A percentile compares a stretch with the other conserved stretches of the same genome.
Evolutionary conservation across 35 echinoderm and acorn worm species (phyloP).

Genomic region (Lytechinus pictus): DNA sequence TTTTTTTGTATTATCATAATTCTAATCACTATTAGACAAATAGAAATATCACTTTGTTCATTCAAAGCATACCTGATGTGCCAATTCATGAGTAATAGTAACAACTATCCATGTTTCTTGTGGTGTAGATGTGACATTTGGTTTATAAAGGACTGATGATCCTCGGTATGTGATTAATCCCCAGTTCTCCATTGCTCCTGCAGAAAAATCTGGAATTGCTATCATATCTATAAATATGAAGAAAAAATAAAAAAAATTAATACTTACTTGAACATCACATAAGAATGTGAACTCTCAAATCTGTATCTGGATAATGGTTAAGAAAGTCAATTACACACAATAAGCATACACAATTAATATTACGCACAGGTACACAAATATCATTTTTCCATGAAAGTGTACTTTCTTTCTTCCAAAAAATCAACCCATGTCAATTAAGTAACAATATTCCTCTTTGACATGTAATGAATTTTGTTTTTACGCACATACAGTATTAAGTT

Average conservation of each 20-base stretch:
- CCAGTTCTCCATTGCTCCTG: constrained; percentile 97
- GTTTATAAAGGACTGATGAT: constrained; percentile 71
- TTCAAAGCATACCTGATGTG: constrained; percentile 70
- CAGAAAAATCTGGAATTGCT: constrained; percentile 89
- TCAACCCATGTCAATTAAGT: too few relatives aligned
- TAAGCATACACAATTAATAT: neutral
- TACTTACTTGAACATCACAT: neutral
- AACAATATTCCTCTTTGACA: neutral
- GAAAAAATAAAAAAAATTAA: neutral
- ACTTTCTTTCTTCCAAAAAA: too few relatives aligned
- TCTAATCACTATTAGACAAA: too few relatives aligned
- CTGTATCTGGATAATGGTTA: too few relatives aligned
- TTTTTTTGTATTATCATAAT: too few relatives aligned
- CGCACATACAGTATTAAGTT: neutral
- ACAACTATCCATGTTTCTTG: constrained; percentile 65
- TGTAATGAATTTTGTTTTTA: neutral
- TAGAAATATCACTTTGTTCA: too few relatives aligned
- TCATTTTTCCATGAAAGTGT: too few relatives aligned
- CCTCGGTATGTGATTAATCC: constrained; percentile 91
- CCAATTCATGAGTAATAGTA: constrained; percentile 91
- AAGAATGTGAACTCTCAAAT: neutral
- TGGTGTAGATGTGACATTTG: constrained; percentile 55
- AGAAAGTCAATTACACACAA: too few relatives aligned
- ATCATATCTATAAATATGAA: constrained; percentile 79
- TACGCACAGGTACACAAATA: neutral